phyloP scores from a whole-genome alignment of 2,797 vertebrate genomes.

The Arctocebus calabarensis region DNA sequence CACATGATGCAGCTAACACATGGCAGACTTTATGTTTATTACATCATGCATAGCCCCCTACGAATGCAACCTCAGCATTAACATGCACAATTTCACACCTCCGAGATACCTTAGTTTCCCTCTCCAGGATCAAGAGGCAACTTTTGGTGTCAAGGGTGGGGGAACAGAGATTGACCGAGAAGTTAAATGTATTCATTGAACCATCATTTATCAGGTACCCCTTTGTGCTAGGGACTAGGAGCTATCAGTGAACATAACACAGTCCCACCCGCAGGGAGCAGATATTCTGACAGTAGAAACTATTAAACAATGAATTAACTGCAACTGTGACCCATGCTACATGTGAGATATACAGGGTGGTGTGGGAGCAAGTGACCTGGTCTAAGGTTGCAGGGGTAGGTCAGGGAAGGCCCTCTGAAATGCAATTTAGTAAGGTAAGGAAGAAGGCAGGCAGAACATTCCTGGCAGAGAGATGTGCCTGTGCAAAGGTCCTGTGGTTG shows the following conservation, averaged over 20 bases:
- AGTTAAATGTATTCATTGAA: background rate
- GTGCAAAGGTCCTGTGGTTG: background rate
- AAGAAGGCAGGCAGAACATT: background rate
- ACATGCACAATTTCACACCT: constrained; percentile 59
- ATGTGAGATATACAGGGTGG: background rate
- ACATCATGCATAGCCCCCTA: constrained; percentile 68
- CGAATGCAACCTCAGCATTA: constrained; percentile 69
- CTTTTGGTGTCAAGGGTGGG: background rate
- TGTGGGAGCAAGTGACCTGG: background rate
- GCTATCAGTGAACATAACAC: too few relatives aligned
- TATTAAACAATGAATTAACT: background rate
- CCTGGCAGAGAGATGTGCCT: background rate
- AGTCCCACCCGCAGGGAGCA: background rate
- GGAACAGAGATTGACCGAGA: accelerated
- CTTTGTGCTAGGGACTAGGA: background rate
- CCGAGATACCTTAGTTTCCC: background rate
- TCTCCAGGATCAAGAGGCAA: background rate
- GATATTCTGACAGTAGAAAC: background rate
- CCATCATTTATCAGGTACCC: background rate
- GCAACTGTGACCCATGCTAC: background rate
- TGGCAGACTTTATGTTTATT: constrained; percentile 15
- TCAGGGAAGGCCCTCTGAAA: background rate
- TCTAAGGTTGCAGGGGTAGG: background rate
- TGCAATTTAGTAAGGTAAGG: background rate
- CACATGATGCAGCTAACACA: background rate